Conservation (phyloP, 2,888 invertebrate genomes). For the Pogonocherus hispidulus region DNA sequence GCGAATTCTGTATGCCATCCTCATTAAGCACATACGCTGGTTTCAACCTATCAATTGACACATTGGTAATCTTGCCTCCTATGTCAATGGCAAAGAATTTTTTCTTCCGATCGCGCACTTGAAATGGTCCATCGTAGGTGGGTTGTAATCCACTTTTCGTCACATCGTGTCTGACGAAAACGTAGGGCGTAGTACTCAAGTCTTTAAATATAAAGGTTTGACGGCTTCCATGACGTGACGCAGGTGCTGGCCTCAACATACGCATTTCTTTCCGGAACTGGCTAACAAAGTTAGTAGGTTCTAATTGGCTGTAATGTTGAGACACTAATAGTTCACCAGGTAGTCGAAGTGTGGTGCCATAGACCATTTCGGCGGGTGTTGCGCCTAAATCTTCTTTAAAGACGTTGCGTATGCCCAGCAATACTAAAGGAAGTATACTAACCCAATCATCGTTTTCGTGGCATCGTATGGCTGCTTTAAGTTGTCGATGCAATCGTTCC, state of each 20-base stretch:
- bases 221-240: not conserved
- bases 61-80: too few relatives aligned
- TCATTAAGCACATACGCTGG: too few relatives aligned
- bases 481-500: constrained; percentile 54
- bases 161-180: not conserved
- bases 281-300: not conserved
- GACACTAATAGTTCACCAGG: constrained; percentile 47
- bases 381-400: constrained; percentile 57
- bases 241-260: not conserved
- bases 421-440: constrained; percentile 56
- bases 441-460: constrained; percentile 53
- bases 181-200: not conserved
- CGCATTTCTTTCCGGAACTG: not conserved
- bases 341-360: constrained; percentile 55
- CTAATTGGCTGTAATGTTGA: not conserved
- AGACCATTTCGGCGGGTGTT: constrained; percentile 59
- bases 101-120: not conserved
- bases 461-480: constrained; percentile 56
- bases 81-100: too few relatives aligned
- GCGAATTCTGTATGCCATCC: too few relatives aligned
- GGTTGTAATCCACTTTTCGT: not conserved
- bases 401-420: constrained; percentile 58
- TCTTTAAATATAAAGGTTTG: not conserved
- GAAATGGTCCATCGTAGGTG: not conserved
- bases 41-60: too few relatives aligned